Percentiles rank a stretch among this genome's conserved stretches.
Evolutionary conservation across 2,797 vertebrate species (phyloP).

Genomic region (Enteromius mattozi): DNA sequence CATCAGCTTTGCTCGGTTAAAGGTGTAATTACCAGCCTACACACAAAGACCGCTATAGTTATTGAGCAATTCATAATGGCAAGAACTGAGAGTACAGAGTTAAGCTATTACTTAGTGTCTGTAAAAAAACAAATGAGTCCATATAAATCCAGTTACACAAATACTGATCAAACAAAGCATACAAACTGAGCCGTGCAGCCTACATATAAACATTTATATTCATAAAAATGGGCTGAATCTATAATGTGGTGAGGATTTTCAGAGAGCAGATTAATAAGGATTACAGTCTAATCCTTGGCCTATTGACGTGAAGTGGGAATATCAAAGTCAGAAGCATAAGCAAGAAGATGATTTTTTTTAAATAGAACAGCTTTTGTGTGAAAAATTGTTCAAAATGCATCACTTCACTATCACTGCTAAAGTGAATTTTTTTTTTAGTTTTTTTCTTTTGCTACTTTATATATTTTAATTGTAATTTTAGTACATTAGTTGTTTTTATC

Average conservation of each 20-base stretch:
- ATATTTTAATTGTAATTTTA: neutral
- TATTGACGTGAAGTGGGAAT: slow-evolving; percentile 30
- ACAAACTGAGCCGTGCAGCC: neutral
- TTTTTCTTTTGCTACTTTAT: neutral
- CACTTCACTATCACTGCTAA: neutral
- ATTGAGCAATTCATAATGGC: neutral
- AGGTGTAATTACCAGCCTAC: slow-evolving; percentile 81
- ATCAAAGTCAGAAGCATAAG: slow-evolving; percentile 25
- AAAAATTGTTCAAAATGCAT: neutral
- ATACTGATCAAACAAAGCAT: neutral
- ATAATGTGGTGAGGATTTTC: slow-evolving; percentile 28
- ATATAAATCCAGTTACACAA: neutral
- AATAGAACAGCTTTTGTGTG: neutral
- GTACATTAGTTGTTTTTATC: neutral
- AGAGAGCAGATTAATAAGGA: slow-evolving; percentile 25
- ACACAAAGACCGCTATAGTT: neutral
- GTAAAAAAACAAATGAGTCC: neutral
- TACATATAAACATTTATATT: neutral
- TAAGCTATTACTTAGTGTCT: neutral
- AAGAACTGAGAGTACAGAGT: neutral
- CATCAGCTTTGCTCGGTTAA: slow-evolving; percentile 85
- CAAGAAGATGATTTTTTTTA: slow-evolving; percentile 22
- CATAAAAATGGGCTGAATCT: slow-evolving; percentile 5
- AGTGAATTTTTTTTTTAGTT: neutral
- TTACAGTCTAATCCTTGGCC: slow-evolving; percentile 46